phyloP scores from a whole-genome alignment of 2,797 vertebrate species.

The Semotilus atromaculatus region DNA sequence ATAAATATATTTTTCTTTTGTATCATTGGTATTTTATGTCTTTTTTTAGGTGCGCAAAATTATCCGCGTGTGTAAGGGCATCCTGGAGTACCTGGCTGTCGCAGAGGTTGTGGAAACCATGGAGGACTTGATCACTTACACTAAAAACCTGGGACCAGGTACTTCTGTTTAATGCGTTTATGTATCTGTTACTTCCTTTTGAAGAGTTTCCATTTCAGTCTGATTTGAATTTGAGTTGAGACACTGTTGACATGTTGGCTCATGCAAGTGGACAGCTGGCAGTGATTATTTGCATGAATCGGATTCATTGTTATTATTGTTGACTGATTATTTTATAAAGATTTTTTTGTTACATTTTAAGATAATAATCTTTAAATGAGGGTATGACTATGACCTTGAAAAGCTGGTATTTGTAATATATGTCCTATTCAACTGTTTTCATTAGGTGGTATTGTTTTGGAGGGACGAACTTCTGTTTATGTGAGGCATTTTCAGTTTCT shows the following conservation, averaged over 20 bases:
- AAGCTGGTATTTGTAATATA: neutral
- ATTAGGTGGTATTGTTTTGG: neutral
- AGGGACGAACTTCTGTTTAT: neutral
- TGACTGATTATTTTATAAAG: neutral
- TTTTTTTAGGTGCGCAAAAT: constrained; percentile 92
- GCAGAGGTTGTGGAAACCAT: constrained; percentile 98
- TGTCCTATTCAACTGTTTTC: neutral
- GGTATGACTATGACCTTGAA: neutral
- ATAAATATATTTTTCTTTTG: neutral
- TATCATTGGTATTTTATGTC: constrained; percentile 10
- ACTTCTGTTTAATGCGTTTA: constrained; percentile 1
- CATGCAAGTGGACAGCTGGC: neutral
- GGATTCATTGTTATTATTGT: neutral
- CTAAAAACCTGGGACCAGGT: constrained; percentile 98
- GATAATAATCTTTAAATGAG: neutral
- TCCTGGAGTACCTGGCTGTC: constrained; percentile 96
- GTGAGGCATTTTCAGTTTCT: neutral
- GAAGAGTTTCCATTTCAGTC: neutral
- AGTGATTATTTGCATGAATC: neutral
- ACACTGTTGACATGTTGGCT: neutral
- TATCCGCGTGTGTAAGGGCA: constrained; percentile 98
- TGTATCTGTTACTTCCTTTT: neutral
- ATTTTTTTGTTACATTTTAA: neutral
- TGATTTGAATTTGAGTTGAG: neutral
- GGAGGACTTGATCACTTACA: constrained; percentile 99